Evolutionary conservation across 2,113 vertebrate species (phyloP).

Genomic region (Dipodomys spectabilis): DNA sequence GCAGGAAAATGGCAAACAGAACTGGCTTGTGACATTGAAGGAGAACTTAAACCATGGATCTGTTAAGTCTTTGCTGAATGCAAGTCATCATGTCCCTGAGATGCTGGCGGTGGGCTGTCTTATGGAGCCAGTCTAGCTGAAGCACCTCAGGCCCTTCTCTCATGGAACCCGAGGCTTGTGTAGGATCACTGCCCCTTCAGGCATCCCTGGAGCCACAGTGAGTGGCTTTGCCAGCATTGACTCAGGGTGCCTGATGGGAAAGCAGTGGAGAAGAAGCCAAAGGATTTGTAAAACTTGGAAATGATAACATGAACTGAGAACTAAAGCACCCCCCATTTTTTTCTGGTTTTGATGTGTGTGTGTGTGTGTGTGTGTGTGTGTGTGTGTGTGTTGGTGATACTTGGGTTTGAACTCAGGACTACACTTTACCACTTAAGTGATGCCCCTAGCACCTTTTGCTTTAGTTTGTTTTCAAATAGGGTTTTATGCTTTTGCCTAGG

Average conservation of each 20-base stretch:
- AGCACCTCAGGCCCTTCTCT: neutral
- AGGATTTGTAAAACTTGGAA: neutral
- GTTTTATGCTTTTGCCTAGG: too few relatives aligned
- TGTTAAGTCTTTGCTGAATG: too few relatives aligned
- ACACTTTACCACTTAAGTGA: too few relatives aligned
- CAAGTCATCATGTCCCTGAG: accelerated
- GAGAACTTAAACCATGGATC: neutral
- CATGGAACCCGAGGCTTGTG: neutral
- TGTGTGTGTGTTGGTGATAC: too few relatives aligned
- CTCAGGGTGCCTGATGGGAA: neutral
- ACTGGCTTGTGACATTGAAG: neutral
- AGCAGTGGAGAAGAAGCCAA: neutral
- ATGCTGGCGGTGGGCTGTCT: too few relatives aligned
- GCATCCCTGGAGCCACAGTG: neutral
- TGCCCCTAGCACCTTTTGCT: too few relatives aligned
- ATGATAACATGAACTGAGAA: neutral
- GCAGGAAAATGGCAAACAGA: neutral
- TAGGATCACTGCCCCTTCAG: too few relatives aligned
- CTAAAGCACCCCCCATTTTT: neutral
- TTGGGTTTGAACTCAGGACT: too few relatives aligned
- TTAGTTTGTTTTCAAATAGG: too few relatives aligned
- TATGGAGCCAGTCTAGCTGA: neutral
- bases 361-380: too few relatives aligned
- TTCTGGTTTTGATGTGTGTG: neutral
- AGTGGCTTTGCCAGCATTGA: neutral